Conservation (phyloP, 2,113 vertebrate genomes). For the Zapus hudsonius region DNA sequence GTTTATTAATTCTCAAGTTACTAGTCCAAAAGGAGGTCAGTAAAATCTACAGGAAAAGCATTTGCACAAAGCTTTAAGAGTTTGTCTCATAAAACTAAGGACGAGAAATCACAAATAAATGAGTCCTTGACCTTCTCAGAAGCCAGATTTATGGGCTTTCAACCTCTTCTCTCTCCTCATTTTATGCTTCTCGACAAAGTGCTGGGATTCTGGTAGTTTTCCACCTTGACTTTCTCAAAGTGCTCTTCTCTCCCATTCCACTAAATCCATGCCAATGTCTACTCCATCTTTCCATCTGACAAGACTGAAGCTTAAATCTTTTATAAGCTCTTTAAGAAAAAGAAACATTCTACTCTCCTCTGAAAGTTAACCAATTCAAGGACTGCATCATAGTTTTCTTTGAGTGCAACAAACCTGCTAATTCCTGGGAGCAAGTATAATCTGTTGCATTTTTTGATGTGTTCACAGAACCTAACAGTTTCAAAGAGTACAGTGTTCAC, state of each 20-base stretch:
- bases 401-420: not conserved
- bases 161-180: not conserved
- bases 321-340: not conserved
- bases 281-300: not conserved
- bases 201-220: not conserved
- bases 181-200: not conserved
- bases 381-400: slow-evolving; percentile 5
- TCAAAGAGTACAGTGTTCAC: not conserved
- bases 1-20: not conserved
- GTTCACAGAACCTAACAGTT: not conserved
- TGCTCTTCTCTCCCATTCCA: not conserved
- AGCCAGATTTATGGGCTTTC: slow-evolving; percentile 2
- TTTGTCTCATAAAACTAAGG: not conserved
- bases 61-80: not conserved
- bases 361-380: slow-evolving; percentile 41
- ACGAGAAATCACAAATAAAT: slow-evolving; percentile 50
- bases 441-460: not conserved
- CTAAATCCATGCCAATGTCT: not conserved
- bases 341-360: not conserved
- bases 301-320: not conserved
- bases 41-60: not conserved
- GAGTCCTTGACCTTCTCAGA: not conserved
- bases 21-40: not conserved
- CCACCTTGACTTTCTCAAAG: not conserved
- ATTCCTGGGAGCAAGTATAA: not conserved